phyloP scores from a whole-genome alignment of 2,888 invertebrate genomes.

The Metalampra italica region DNA sequence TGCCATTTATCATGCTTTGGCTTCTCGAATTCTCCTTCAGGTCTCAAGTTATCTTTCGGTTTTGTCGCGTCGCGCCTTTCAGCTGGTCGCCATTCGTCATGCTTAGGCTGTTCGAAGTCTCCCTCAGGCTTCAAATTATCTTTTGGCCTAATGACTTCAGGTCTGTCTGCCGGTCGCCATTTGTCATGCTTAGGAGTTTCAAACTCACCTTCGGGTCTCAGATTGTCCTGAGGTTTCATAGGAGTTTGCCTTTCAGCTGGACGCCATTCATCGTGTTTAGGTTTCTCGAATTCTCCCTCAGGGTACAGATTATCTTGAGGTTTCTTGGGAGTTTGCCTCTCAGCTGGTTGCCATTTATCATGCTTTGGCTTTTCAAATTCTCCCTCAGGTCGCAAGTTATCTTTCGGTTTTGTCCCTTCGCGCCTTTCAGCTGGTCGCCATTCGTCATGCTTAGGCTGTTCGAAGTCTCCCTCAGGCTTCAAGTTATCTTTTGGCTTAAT shows the following conservation, averaged over 20 bases:
- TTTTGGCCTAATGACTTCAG: slow-evolving; percentile 54
- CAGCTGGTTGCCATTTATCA: slow-evolving; percentile 53
- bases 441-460: slow-evolving; percentile 56
- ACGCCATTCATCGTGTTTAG: slow-evolving; percentile 45
- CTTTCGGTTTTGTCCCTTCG: slow-evolving; percentile 30
- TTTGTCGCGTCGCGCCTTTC: slow-evolving; percentile 36
- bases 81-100: slow-evolving; percentile 53
- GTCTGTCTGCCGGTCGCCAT: slow-evolving; percentile 71
- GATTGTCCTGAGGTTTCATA: slow-evolving; percentile 67
- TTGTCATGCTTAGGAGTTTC: slow-evolving; percentile 63
- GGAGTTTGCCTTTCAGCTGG: slow-evolving; percentile 62
- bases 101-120: slow-evolving; percentile 69
- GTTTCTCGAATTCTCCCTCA: slow-evolving; percentile 79
- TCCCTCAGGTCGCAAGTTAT: slow-evolving; percentile 64
- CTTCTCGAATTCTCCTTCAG: slow-evolving; percentile 69
- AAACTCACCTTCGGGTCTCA: slow-evolving; percentile 75
- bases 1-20: slow-evolving; percentile 49
- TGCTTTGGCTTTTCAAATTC: slow-evolving; percentile 65
- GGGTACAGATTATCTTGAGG: slow-evolving; percentile 77
- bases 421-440: slow-evolving; percentile 54
- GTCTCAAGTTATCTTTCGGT: slow-evolving; percentile 52
- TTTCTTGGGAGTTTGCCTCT: slow-evolving; percentile 33
- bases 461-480: slow-evolving; percentile 78
- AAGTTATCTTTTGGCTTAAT: slow-evolving; percentile 75
- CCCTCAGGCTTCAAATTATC: slow-evolving; percentile 80